Base-by-base conservation (phyloP, 1,140 invertebrate genomes). In the Steinernema feltiae region DNA sequence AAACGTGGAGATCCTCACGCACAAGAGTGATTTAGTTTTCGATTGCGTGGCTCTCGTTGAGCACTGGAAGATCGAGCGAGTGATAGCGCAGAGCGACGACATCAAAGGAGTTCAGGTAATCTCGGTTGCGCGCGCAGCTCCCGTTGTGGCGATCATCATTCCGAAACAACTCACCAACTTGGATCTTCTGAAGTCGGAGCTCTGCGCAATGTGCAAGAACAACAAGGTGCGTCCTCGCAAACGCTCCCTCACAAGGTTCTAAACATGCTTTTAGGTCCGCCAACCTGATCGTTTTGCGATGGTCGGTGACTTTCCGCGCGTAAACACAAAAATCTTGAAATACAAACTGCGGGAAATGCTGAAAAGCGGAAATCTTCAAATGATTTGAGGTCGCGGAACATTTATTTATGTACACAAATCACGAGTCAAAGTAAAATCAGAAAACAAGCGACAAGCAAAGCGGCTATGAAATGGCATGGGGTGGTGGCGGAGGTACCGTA, bases 31-130 rank as follows among this genome's bases (percentile, higher is more conserved):
- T 63, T 48, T 85, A 29, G 80, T 86, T 41, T 85, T 78, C 70
- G 83, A 85, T 35, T 69, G 75, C 48, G 78, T 72, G 48, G 84
- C 75, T 24, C 70, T 85, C 21, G 85, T 85, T 12, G 81, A 85
- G 46, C 83, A 85, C 73, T 86, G 85, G 85, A 69, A 77, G 30
- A 48, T 86, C 48, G 83, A 85, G 76, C 71, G 78, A 29, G 32
- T 80, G 29, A 73, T 85, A 70, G 79, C 82, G 27, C 76, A 80
- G 48, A 46, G 48, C 41, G 78, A 79, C 48, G 72, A 86, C 15
- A 82, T 86, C 35, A 78, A 77, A 69, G 85, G 83, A 0, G 79
- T 83, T 48, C 85, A 86, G 80, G 72, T 84, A n/a, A 71, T 84
- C 70, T 79, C 81, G 75, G 69, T 78, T n/a, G 73, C 76, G 73